These are phyloP conservation scores for Oegoconia quadripuncta DNA, from an alignment of 2,888 invertebrate genomes.

Conservation along the genomic window DNA sequence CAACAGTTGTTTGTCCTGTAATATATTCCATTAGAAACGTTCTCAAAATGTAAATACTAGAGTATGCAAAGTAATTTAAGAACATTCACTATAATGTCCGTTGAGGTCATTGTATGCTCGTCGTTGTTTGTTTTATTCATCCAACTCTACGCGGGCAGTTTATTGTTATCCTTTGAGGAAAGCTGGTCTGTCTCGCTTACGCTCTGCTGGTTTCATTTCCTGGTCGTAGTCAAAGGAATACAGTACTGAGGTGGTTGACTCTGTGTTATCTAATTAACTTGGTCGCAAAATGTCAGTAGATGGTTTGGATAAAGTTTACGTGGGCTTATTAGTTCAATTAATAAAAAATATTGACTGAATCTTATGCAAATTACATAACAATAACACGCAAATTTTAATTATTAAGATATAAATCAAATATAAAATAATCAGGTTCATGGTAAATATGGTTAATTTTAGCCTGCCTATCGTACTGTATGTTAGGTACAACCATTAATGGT, in stretches of 20 bases:
- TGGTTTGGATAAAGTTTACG: slow-evolving; percentile 4
- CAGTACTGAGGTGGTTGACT: slow-evolving; percentile 1
- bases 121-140: slow-evolving; percentile 15
- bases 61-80: slow-evolving; percentile 9
- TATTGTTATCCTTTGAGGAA: slow-evolving; percentile 23
- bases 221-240: slow-evolving; percentile 19
- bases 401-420: too few relatives aligned
- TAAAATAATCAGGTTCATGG: too few relatives aligned
- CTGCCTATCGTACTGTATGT: too few relatives aligned
- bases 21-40: too few relatives aligned
- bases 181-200: slow-evolving; percentile 26
- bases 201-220: slow-evolving; percentile 29
- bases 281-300: neutral
- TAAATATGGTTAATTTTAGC: too few relatives aligned
- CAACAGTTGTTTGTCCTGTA: too few relatives aligned
- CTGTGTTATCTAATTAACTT: slow-evolving; percentile 3
- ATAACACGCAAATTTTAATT: too few relatives aligned
- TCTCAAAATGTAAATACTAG: too few relatives aligned
- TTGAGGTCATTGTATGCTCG: slow-evolving; percentile 12
- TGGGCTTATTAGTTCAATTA: slow-evolving; percentile 3
- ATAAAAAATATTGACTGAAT: too few relatives aligned
- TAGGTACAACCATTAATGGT: too few relatives aligned
- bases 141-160: slow-evolving; percentile 16
- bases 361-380: too few relatives aligned
- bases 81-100: slow-evolving; percentile 6